A percentile compares a stretch with the other conserved stretches of the same genome.
These are phyloP conservation scores for Takifugu bimaculatus DNA, from an alignment of 2,113 vertebrate genomes.

Conservation along the genomic window DNA sequence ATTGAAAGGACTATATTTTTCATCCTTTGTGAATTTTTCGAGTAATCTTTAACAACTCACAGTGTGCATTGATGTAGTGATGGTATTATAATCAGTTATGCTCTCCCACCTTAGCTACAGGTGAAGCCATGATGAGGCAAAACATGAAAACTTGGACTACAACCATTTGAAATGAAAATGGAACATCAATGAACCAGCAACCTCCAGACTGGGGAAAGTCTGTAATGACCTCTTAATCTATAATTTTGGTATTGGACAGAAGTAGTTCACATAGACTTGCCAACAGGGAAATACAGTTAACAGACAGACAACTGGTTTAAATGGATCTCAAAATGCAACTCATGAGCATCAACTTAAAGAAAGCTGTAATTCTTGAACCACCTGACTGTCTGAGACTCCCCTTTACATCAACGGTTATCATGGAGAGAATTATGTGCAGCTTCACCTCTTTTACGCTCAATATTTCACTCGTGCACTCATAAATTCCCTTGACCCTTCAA, in stretches of 20 bases:
- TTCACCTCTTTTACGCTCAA: constrained; percentile 35
- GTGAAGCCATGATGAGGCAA: constrained; percentile 4
- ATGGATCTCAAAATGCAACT: background rate
- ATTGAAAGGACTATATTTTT: no score
- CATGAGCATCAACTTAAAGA: constrained; percentile 19
- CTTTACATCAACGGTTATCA: constrained; percentile 37
- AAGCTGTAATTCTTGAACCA: constrained; percentile 33
- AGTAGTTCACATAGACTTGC: constrained; percentile 58
- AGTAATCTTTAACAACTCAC: no score
- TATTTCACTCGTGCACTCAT: constrained; percentile 29
- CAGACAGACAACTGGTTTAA: background rate
- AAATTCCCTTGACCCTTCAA: constrained; percentile 37
- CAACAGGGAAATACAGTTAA: background rate
- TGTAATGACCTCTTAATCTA: constrained; percentile 46
- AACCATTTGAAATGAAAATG: constrained; percentile 38
- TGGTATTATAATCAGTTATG: no score
- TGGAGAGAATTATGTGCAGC: constrained; percentile 19
- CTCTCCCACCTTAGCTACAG: no score
- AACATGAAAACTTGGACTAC: constrained; percentile 4
- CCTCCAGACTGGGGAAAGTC: constrained; percentile 19
- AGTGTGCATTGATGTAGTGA: no score
- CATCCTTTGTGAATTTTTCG: no score
- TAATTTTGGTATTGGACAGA: constrained; percentile 27
- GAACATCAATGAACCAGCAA: constrained; percentile 22
- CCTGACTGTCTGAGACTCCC: constrained; percentile 15